These are phyloP conservation scores for Papilio protenor DNA, from an alignment of 2,888 invertebrate species.

Conservation along the genomic window DNA sequence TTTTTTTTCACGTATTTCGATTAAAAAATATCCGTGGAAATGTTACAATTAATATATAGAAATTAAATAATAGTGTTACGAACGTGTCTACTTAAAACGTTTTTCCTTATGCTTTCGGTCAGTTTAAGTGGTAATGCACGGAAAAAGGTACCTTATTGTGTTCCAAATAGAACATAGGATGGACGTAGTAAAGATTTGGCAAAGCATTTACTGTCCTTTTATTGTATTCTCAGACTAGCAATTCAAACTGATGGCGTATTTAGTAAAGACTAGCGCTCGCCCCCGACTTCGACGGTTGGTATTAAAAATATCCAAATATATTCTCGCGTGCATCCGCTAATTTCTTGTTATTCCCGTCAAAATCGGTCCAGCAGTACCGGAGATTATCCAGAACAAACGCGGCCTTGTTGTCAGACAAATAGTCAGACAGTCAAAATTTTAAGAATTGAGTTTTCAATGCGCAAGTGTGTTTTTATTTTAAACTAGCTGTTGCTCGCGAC, in stretches of 20 bases:
- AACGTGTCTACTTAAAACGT: constrained; percentile 1
- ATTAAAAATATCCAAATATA: no score
- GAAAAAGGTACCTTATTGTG: constrained; percentile 58
- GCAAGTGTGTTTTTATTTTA: no score
- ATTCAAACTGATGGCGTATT: constrained; percentile 42
- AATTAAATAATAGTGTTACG: background rate
- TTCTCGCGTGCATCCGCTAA: no score
- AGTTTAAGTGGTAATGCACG: constrained; percentile 52
- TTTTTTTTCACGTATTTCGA: background rate
- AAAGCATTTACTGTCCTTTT: constrained; percentile 55
- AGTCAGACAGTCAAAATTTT: no score
- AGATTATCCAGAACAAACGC: no score
- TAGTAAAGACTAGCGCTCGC: constrained; percentile 17
- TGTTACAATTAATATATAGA: background rate
- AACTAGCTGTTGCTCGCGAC: no score
- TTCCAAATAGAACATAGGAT: constrained; percentile 55
- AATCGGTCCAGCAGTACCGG: no score
- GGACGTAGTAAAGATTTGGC: constrained; percentile 61
- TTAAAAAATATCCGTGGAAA: background rate
- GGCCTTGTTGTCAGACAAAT: no score
- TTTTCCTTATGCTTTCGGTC: constrained; percentile 50
- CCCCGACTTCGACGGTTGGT: no score
- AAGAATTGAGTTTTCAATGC: no score
- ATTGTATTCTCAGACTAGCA: constrained; percentile 47
- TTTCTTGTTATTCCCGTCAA: no score